These are phyloP conservation scores for Spinibarbus caldwelli DNA, from an alignment of 2,797 vertebrate species.

Conservation along the genomic window DNA sequence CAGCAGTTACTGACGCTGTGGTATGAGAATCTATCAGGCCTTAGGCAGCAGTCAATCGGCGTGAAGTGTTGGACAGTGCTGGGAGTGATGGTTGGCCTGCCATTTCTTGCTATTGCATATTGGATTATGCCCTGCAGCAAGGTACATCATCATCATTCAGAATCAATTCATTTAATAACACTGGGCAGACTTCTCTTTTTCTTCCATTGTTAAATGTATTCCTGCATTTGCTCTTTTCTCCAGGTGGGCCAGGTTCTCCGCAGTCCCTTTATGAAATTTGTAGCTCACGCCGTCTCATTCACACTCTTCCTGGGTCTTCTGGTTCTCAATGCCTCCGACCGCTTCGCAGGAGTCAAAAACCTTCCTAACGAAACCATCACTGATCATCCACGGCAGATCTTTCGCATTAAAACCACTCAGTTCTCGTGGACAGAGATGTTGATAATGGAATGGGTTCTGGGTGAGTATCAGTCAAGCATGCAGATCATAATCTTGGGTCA, in stretches of 20 bases:
- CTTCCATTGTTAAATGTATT: neutral
- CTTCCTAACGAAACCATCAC: conserved; percentile 85
- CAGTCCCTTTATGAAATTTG: conserved; percentile 90
- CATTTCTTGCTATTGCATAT: conserved; percentile 86
- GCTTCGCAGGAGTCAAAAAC: conserved; percentile 84
- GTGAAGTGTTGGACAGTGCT: conserved; percentile 88
- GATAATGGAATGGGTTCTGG: conserved; percentile 90
- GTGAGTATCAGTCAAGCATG: conserved; percentile 70
- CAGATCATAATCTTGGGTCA: neutral
- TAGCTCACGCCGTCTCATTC: conserved; percentile 88
- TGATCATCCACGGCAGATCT: conserved; percentile 87
- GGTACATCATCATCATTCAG: conserved; percentile 69
- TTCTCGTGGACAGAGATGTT: conserved; percentile 90
- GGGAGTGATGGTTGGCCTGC: conserved; percentile 83
- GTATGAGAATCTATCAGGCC: conserved; percentile 87
- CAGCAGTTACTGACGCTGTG: conserved; percentile 87
- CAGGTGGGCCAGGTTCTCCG: conserved; percentile 85
- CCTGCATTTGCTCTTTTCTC: conserved; percentile 48
- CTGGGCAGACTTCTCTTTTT: neutral
- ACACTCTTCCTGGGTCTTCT: conserved; percentile 87
- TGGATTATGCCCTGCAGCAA: conserved; percentile 89
- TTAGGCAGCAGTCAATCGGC: conserved; percentile 84
- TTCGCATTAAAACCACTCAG: conserved; percentile 86
- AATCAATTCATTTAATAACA: conserved; percentile 15
- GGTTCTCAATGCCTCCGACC: conserved; percentile 87